Percentiles rank a stretch among this genome's conserved stretches.
Conservation (phyloP, 2,888 invertebrate species). For the Arge pagana region DNA sequence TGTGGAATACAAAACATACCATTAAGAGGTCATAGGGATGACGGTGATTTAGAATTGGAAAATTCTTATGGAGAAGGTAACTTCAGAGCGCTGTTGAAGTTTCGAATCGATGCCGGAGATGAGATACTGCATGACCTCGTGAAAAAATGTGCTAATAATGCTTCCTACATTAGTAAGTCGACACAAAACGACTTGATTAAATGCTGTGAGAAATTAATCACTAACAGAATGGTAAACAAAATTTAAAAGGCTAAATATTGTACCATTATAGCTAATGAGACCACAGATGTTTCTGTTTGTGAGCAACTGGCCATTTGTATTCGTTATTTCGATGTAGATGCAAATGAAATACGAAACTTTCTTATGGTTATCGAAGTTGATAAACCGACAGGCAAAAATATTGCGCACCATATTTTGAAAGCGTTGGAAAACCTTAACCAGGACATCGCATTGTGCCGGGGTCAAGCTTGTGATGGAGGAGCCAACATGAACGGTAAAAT, state of each 20-base stretch:
- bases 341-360: constrained; percentile 23
- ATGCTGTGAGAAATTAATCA: constrained; percentile 36
- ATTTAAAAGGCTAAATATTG: constrained; percentile 31
- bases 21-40: constrained; percentile 34
- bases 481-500: no score
- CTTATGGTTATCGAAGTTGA: constrained; percentile 13
- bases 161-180: constrained; percentile 40
- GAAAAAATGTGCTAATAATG: constrained; percentile 30
- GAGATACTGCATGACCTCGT: constrained; percentile 33
- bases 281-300: constrained; percentile 38
- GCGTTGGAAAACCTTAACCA: no score
- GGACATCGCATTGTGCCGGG: no score
- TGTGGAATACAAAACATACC: constrained; percentile 38
- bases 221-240: constrained; percentile 27
- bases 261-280: constrained; percentile 42
- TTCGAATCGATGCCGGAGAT: constrained; percentile 35
- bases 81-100: background rate
- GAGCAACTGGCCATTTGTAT: constrained; percentile 40
- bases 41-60: constrained; percentile 7
- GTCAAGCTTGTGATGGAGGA: no score
- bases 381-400: constrained; percentile 33
- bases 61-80: constrained; percentile 1
- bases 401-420: constrained; percentile 31
- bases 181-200: constrained; percentile 42
- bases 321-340: constrained; percentile 29